These are phyloP conservation scores for Okapia johnstoni DNA, from an alignment of 2,113 vertebrate genomes.

Conservation along the genomic window DNA sequence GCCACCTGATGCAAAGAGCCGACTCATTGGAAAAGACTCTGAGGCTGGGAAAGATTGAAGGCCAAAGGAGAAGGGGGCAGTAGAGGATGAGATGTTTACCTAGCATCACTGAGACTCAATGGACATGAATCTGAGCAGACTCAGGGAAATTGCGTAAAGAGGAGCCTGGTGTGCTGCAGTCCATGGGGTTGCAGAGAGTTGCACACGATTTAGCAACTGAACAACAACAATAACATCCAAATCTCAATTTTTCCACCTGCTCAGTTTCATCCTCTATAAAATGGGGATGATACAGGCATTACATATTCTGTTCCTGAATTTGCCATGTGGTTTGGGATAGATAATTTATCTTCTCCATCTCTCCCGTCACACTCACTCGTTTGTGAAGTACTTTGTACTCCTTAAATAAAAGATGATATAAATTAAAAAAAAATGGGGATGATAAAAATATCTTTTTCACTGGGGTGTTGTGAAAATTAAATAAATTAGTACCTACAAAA, in stretches of 20 bases:
- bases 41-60: neutral
- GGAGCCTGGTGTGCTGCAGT: neutral
- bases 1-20: neutral
- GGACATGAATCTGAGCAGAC: neutral
- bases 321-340: conserved; percentile 50
- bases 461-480: neutral
- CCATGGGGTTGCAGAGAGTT: neutral
- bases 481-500: neutral
- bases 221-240: neutral
- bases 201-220: neutral
- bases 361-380: neutral
- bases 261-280: neutral
- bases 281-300: neutral
- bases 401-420: conserved; percentile 60
- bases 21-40: neutral
- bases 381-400: conserved; percentile 48
- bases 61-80: neutral
- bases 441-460: neutral
- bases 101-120: neutral
- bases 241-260: neutral
- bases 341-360: conserved; percentile 38
- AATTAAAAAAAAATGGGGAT: neutral
- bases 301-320: neutral
- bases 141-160: neutral
- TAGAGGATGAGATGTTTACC: neutral